Percentiles rank a stretch among this genome's conserved stretches.
Evolutionary conservation across 2,797 vertebrate species (phyloP).

Genomic region (Pangasius sanitwongsei): DNA sequence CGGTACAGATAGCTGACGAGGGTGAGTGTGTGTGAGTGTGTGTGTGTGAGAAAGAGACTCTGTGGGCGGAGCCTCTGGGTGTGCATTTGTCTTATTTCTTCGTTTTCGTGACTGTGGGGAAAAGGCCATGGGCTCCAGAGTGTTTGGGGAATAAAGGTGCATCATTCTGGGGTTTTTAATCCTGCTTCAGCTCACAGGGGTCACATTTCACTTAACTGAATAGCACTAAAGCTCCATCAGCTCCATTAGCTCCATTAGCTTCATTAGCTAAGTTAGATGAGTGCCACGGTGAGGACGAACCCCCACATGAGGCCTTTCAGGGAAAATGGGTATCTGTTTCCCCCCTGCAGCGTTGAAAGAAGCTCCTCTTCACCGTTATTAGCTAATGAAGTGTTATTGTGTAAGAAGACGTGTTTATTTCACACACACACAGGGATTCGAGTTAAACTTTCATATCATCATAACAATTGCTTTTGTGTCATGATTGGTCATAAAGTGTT

Average conservation of each 20-base stretch:
- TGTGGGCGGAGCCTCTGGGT: neutral
- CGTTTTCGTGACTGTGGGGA: neutral
- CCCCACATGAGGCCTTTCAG: constrained; percentile 53
- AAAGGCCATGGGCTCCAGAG: neutral
- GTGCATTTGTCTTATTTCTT: neutral
- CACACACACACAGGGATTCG: neutral
- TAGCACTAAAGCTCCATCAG: neutral
- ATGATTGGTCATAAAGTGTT: too few relatives aligned
- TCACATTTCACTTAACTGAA: constrained; percentile 2
- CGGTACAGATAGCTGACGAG: too few relatives aligned
- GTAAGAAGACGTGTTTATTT: constrained; percentile 5
- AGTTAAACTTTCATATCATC: too few relatives aligned
- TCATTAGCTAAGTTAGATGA: constrained; percentile 63
- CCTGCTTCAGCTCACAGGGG: neutral
- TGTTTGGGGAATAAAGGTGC: neutral
- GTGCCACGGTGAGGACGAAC: constrained; percentile 49
- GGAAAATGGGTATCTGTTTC: constrained; percentile 67
- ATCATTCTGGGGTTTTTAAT: neutral
- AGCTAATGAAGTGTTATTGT: constrained; percentile 62
- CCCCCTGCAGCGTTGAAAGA: constrained; percentile 62
- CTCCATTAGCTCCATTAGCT: constrained; percentile 32
- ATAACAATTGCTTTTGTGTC: too few relatives aligned
- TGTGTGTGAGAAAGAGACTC: neutral
- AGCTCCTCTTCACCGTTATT: constrained; percentile 66
- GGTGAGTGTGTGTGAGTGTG: too few relatives aligned